A percentile compares a stretch with the other conserved stretches of the same genome.
Evolutionary conservation across 1,140 invertebrate species (phyloP).

Genomic region (Akabosia matsudoensis): DNA sequence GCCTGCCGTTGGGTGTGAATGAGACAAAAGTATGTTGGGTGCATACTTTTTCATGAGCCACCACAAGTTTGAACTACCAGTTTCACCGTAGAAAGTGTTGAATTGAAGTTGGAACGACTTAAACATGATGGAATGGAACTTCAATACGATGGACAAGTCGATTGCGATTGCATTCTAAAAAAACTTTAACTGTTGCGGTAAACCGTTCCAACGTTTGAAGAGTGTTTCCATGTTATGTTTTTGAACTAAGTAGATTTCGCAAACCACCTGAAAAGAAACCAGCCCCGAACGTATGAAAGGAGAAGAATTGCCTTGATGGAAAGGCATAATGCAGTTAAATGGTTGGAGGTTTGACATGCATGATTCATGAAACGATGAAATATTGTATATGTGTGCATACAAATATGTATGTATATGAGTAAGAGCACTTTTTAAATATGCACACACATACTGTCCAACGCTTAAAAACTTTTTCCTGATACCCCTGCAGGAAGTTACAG

Average conservation of each 20-base stretch:
- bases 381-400: not conserved
- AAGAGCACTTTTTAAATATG: not conserved
- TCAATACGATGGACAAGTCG: not conserved
- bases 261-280: not conserved
- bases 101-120: too few relatives aligned
- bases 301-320: not conserved
- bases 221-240: not conserved
- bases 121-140: not conserved
- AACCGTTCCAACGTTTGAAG: too few relatives aligned
- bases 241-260: not conserved
- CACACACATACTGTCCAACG: not conserved
- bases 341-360: too few relatives aligned
- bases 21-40: not conserved
- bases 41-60: too few relatives aligned
- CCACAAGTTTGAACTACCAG: too few relatives aligned
- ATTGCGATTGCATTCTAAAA: not conserved
- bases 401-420: not conserved
- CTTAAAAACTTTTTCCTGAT: not conserved
- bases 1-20: not conserved
- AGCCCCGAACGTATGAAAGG: not conserved
- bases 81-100: too few relatives aligned
- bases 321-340: constrained; percentile 20
- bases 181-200: not conserved
- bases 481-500: too few relatives aligned
- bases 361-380: too few relatives aligned